phyloP scores from a whole-genome alignment of 2,888 invertebrate genomes.

The Dynastes grantii region DNA sequence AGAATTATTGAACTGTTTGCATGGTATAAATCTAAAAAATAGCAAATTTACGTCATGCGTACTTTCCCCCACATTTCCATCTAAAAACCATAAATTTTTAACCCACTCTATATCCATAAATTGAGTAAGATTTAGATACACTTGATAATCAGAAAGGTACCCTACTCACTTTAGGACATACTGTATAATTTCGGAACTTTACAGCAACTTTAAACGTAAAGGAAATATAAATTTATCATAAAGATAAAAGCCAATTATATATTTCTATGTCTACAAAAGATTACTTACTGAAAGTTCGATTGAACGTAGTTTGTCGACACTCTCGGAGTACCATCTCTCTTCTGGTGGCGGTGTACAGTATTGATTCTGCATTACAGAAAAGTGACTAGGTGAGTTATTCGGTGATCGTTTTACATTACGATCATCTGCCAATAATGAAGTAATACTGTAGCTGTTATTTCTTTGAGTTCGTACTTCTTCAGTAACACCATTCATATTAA shows the following conservation, averaged over 20 bases:
- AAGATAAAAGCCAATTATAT: neutral
- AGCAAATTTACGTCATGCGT: no score
- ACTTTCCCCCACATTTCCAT: no score
- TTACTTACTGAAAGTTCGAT: conserved; percentile 69
- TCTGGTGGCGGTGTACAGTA: conserved; percentile 69
- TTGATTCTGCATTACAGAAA: conserved; percentile 60
- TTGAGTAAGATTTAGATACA: no score
- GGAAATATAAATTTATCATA: neutral
- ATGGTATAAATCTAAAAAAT: no score
- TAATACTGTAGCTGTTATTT: conserved; percentile 87
- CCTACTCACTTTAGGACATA: no score
- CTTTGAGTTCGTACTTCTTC: conserved; percentile 61
- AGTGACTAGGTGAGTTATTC: conserved; percentile 66
- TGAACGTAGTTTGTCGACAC: conserved; percentile 67
- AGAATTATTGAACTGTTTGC: no score
- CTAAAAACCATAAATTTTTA: no score
- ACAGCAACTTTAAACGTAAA: no score
- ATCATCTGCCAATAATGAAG: conserved; percentile 83
- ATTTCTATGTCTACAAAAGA: neutral
- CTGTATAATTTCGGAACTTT: neutral
- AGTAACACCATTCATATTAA: conserved; percentile 61
- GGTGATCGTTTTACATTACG: conserved; percentile 65
- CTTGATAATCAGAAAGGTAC: no score
- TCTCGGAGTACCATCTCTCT: conserved; percentile 68
- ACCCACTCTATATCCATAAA: no score